These are phyloP conservation scores for Drosophila testacea DNA, from an alignment of 2,888 invertebrate genomes.

Conservation along the genomic window DNA sequence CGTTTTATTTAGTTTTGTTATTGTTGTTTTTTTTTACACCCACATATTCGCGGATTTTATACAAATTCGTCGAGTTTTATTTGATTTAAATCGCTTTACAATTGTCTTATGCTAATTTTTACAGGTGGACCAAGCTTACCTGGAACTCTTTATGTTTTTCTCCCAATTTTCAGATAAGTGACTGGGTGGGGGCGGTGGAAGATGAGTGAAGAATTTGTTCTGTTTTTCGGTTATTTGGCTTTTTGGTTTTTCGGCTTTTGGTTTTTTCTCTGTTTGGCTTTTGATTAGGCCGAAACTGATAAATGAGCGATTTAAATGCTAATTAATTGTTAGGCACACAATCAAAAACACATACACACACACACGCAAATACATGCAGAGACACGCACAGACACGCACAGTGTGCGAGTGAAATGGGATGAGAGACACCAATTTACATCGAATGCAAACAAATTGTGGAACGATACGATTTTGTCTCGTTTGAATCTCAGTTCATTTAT, in stretches of 20 bases:
- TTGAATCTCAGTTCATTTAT: conserved; percentile 55
- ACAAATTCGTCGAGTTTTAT: conserved; percentile 21
- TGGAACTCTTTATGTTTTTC: conserved; percentile 19
- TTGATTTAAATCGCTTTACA: conserved; percentile 35
- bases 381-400: conserved; percentile 9
- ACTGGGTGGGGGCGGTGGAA: background rate
- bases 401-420: background rate
- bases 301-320: conserved; percentile 71
- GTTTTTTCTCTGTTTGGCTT: conserved; percentile 33
- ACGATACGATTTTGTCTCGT: conserved; percentile 35
- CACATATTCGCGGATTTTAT: conserved; percentile 25
- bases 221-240: conserved; percentile 8
- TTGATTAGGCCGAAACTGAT: conserved; percentile 53
- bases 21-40: conserved; percentile 16
- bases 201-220: conserved; percentile 4
- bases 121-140: conserved; percentile 40
- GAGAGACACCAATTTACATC: conserved; percentile 3
- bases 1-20: conserved; percentile 1
- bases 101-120: conserved; percentile 48
- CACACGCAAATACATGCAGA: background rate
- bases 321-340: conserved; percentile 68
- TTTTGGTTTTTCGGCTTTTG: conserved; percentile 13
- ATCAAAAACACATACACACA: conserved; percentile 23
- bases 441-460: conserved; percentile 22
- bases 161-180: no score